phyloP scores from a whole-genome alignment of 2,888 invertebrate genomes.

The Congeria kusceri region DNA sequence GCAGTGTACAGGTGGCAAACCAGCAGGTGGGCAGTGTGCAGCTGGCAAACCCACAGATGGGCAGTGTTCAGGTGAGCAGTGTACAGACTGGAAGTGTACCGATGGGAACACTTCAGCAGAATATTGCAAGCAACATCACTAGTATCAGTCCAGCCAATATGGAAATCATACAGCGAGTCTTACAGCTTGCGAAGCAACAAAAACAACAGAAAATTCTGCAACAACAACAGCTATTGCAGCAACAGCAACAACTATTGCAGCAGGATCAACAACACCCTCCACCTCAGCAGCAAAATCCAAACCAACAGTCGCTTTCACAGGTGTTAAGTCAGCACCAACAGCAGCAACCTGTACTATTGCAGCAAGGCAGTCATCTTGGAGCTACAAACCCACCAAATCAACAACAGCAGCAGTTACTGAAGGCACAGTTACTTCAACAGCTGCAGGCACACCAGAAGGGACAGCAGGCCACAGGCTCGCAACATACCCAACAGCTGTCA shows the following conservation, averaged over 20 bases:
- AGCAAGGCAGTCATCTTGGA: not conserved
- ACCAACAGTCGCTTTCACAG: not conserved
- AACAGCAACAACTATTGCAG: not conserved
- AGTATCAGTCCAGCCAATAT: not conserved
- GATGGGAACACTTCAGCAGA: no score
- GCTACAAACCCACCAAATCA: not conserved
- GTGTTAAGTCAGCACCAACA: constrained; percentile 1
- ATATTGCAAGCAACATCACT: no score
- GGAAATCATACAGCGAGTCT: not conserved
- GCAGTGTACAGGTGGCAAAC: no score
- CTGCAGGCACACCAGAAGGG: not conserved
- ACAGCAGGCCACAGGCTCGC: no score
- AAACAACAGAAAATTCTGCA: not conserved
- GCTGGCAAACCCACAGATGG: no score
- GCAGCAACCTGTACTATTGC: not conserved
- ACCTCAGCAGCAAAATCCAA: not conserved
- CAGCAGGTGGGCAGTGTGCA: no score
- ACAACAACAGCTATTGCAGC: not conserved
- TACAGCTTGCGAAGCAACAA: not conserved
- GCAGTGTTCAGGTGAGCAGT: no score
- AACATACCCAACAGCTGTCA: no score
- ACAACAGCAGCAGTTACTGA: not conserved
- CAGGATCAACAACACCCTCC: not conserved
- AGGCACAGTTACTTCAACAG: constrained; percentile 1
- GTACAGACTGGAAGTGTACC: no score